Conservation (phyloP, 2,888 invertebrate genomes). For the Drosophila nr. perissopoda region DNA sequence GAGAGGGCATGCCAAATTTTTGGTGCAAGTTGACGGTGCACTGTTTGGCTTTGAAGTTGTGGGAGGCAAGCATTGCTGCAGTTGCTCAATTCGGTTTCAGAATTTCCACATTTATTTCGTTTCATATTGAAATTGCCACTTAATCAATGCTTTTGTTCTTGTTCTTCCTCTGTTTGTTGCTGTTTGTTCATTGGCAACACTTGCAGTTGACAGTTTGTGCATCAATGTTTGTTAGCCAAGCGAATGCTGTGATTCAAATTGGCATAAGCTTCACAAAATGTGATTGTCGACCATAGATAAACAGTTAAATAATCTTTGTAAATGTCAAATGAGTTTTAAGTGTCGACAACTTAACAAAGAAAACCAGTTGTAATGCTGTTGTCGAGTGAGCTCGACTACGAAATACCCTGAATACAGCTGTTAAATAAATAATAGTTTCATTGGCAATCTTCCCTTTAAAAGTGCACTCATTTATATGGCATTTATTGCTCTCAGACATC, state of each 20-base stretch:
- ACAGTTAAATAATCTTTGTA: background rate
- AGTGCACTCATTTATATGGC: too few relatives aligned
- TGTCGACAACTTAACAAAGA: background rate
- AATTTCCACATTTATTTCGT: slow-evolving; percentile 17
- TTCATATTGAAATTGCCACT: slow-evolving; percentile 69
- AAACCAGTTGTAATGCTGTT: background rate
- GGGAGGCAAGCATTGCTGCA: slow-evolving; percentile 28
- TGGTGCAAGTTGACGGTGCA: slow-evolving; percentile 62
- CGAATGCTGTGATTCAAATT: slow-evolving; percentile 7
- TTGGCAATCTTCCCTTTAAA: background rate
- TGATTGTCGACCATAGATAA: background rate
- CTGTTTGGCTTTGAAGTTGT: slow-evolving; percentile 28
- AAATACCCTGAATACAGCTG: background rate
- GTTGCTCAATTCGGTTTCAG: slow-evolving; percentile 62
- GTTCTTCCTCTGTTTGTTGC: slow-evolving; percentile 7
- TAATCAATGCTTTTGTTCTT: slow-evolving; percentile 16
- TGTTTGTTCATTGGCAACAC: slow-evolving; percentile 30
- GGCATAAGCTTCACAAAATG: background rate
- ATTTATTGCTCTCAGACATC: background rate
- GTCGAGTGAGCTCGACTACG: background rate
- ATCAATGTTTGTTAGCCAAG: slow-evolving; percentile 16
- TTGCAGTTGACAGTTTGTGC: slow-evolving; percentile 30
- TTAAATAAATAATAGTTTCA: background rate
- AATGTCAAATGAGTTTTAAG: background rate
- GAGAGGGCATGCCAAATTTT: slow-evolving; percentile 66